These are phyloP conservation scores for Pachycephus smyrnensis DNA, from an alignment of 2,888 invertebrate species.

Conservation along the genomic window DNA sequence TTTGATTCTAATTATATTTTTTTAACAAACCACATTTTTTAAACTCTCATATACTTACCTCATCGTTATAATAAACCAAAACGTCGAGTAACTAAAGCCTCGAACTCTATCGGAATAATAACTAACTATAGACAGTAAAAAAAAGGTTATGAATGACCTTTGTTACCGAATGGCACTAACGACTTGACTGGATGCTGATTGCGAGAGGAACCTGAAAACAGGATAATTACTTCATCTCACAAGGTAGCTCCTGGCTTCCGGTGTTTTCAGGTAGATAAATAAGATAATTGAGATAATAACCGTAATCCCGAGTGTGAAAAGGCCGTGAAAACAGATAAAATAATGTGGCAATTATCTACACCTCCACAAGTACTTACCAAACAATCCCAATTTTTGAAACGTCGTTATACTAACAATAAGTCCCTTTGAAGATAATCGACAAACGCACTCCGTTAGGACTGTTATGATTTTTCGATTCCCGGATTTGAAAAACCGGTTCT, in stretches of 20 bases:
- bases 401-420: neutral
- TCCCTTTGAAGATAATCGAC: neutral
- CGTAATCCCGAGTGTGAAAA: neutral
- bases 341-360: neutral
- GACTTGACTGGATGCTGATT: neutral
- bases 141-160: neutral
- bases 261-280: conserved; percentile 9
- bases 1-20: neutral
- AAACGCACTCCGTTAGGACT: neutral
- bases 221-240: neutral
- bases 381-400: neutral
- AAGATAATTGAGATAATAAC: conserved; percentile 11
- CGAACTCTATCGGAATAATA: neutral
- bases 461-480: neutral
- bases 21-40: neutral
- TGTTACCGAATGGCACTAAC: neutral
- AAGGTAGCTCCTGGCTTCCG: neutral
- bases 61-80: too few relatives aligned
- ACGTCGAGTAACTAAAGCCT: neutral
- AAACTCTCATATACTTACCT: too few relatives aligned
- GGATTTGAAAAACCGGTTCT: neutral
- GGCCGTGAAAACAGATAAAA: neutral
- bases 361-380: neutral
- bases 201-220: neutral
- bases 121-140: neutral